Base-by-base conservation (phyloP, 2,113 vertebrate species). In the Sander lucioperca region DNA sequence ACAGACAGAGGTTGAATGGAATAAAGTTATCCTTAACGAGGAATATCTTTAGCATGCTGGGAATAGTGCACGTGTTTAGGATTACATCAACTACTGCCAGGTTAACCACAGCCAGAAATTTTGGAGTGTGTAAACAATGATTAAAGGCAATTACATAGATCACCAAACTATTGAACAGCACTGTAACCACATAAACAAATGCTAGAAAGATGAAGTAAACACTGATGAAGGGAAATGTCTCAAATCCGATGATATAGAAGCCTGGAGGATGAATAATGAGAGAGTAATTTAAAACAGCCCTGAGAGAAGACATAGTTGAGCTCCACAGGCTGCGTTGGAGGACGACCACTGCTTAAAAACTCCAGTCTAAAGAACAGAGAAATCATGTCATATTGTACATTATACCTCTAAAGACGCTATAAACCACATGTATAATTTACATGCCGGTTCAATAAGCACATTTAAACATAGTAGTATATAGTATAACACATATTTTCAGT, bases 31-130 rank as follows among this genome's bases (percentile, higher is more conserved):
- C 66, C 2, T 88, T 72, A 0, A 85, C 4, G 0, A 43, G 84
- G 27, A 94, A 94, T 27, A 65, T 27, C 58, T 93, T 94, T 1
- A 94, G 85, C 94, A 94, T 94, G 33, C 84, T 50, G 8, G 94
- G 95, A 66, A 95, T 94, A 3, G 64, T 74, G 15, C 88, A 82
- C 0, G 93, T 86, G 76, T 77, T 94, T 1, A 94, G 58, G 5
- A 89, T 1, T 5, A 94, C 0, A 62, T 95, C 94, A 58, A 93
- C 88, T 1, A 92, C 75, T 6, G 93, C 92, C 0, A 95, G 88
- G 77, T 94, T 94, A 19, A 77, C 77, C 21, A 95, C 82, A 1
- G 94, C 95, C 61, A 94, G 21, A 62, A 89, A 95, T 27, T 94
- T 94, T 2, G 94, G 91, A 27, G 89, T 91, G 84, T 94, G 95